These are phyloP conservation scores for Anoplolepis gracilipes DNA, from an alignment of 1,140 invertebrate genomes.

Conservation along the genomic window DNA sequence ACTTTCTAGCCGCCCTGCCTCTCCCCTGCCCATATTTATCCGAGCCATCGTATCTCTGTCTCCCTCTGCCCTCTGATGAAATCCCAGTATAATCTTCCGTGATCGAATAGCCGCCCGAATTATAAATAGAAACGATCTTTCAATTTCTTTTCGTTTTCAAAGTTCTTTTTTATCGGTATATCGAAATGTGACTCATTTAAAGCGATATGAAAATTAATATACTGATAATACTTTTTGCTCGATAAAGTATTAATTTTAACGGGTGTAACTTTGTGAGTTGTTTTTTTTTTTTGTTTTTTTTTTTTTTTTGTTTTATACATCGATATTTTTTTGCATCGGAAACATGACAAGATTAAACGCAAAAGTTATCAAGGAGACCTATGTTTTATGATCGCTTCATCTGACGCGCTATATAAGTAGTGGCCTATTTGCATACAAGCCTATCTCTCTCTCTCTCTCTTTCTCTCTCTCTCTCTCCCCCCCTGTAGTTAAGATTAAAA, in stretches of 20 bases:
- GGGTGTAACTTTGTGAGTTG: not conserved
- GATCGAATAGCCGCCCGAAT: slow-evolving; percentile 55
- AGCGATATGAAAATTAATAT: slow-evolving; percentile 4
- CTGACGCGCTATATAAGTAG: slow-evolving; percentile 49
- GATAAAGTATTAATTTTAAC: not conserved
- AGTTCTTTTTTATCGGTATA: not conserved
- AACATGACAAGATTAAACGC: slow-evolving; percentile 19
- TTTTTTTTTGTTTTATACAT: not conserved
- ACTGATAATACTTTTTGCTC: not conserved
- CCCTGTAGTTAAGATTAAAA: slow-evolving; percentile 47
- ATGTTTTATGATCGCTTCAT: slow-evolving; percentile 54
- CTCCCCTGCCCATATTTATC: slow-evolving; percentile 15
- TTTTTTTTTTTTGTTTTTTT: no score
- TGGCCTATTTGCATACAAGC: slow-evolving; percentile 43
- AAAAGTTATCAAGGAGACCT: slow-evolving; percentile 14
- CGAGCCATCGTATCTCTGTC: slow-evolving; percentile 38
- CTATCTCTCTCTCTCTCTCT: no score
- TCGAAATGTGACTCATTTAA: not conserved
- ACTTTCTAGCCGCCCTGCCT: slow-evolving; percentile 65
- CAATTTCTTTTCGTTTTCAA: slow-evolving; percentile 37
- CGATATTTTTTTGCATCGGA: slow-evolving; percentile 4
- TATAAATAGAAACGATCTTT: slow-evolving; percentile 30
- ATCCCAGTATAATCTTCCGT: slow-evolving; percentile 63
- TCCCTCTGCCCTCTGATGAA: slow-evolving; percentile 44
- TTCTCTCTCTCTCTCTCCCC: not conserved